Evolutionary conservation across 2,888 invertebrate species (phyloP).

Genomic region (Tricholauxania praeusta): DNA sequence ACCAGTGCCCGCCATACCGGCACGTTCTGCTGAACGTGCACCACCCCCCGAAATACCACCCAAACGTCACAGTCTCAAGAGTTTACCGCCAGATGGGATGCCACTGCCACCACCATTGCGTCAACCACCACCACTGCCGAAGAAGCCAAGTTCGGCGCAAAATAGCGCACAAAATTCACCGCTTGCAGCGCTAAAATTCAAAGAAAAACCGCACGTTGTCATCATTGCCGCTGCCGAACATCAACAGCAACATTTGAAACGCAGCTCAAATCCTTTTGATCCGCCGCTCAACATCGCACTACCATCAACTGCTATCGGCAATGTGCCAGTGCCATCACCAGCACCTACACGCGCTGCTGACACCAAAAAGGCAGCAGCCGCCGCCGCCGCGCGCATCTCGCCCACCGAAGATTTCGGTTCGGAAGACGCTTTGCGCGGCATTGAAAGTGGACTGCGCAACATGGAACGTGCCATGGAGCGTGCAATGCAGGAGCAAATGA

Average conservation of each 20-base stretch:
- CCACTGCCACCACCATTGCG: slow-evolving; percentile 60
- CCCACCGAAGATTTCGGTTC: slow-evolving; percentile 68
- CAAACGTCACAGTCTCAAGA: slow-evolving; percentile 65
- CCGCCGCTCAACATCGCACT: slow-evolving; percentile 50
- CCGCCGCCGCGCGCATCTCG: slow-evolving; percentile 52
- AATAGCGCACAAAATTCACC: slow-evolving; percentile 66
- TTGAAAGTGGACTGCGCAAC: slow-evolving; percentile 67
- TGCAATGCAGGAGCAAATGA: slow-evolving; percentile 65
- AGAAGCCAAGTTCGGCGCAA: slow-evolving; percentile 63
- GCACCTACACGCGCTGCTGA: slow-evolving; percentile 58
- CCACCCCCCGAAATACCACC: slow-evolving; percentile 68
- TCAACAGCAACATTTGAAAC: slow-evolving; percentile 50
- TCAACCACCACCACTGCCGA: slow-evolving; percentile 66
- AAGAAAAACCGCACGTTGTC: slow-evolving; percentile 57
- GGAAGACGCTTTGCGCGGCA: slow-evolving; percentile 67
- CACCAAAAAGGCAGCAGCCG: slow-evolving; percentile 25
- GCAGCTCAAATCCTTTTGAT: slow-evolving; percentile 65
- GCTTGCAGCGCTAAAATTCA: slow-evolving; percentile 59
- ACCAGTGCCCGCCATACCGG: slow-evolving; percentile 67
- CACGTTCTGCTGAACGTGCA: slow-evolving; percentile 61
- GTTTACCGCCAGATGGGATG: slow-evolving; percentile 59
- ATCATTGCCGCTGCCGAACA: slow-evolving; percentile 51
- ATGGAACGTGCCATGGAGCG: slow-evolving; percentile 67
- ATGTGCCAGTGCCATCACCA: slow-evolving; percentile 58
- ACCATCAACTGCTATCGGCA: background rate